phyloP scores from a whole-genome alignment of 1,140 invertebrate species.

The Tetraneura akinire region DNA sequence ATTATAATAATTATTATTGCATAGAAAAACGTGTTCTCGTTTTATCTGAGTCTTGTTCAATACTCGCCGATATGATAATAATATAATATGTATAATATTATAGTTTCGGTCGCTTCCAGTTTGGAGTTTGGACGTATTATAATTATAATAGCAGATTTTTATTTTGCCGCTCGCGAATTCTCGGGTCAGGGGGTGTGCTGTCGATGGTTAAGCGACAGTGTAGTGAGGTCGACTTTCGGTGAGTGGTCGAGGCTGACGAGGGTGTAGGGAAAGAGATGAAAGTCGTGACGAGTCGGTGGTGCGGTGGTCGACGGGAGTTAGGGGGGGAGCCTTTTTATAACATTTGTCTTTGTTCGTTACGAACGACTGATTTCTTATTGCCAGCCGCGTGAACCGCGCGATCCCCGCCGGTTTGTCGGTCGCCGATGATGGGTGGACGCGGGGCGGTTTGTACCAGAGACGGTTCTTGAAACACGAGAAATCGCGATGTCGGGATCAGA shows the following conservation, averaged over 20 bases:
- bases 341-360: slow-evolving; percentile 54
- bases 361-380: slow-evolving; percentile 53
- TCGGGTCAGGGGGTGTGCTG: too few relatives aligned
- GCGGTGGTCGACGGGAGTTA: background rate
- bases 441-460: background rate
- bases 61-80: background rate
- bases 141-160: slow-evolving; percentile 47
- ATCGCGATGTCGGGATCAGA: slow-evolving; percentile 32
- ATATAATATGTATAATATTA: background rate
- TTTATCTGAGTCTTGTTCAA: too few relatives aligned
- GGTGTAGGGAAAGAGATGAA: too few relatives aligned
- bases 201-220: too few relatives aligned
- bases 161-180: slow-evolving; percentile 17
- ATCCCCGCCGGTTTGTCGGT: background rate
- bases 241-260: too few relatives aligned
- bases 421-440: background rate
- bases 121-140: slow-evolving; percentile 43
- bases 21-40: too few relatives aligned
- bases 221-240: background rate
- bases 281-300: background rate
- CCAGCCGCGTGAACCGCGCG: slow-evolving; percentile 33
- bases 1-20: too few relatives aligned
- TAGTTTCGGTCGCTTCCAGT: slow-evolving; percentile 2
- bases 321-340: slow-evolving; percentile 50
- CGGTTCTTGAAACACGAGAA: slow-evolving; percentile 8